Conservation (phyloP, 2,113 vertebrate species). For the Thamnaconus septentrionalis region DNA sequence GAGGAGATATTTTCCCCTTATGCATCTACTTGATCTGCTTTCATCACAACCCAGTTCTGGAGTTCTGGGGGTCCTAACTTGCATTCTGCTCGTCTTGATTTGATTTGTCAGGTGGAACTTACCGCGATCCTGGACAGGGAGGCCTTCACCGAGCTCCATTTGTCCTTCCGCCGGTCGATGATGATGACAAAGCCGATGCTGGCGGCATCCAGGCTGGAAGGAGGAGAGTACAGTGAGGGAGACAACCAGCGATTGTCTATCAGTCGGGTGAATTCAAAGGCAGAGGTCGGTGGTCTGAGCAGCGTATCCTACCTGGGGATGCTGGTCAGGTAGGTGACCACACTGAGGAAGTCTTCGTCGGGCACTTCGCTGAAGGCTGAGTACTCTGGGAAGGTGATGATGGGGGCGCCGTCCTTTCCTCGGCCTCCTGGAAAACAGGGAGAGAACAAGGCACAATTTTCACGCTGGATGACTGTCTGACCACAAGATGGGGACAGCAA, state of each 20-base stretch:
- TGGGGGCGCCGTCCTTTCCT: constrained; percentile 91
- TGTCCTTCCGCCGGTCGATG: constrained; percentile 93
- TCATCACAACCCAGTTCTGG: too few species aligned
- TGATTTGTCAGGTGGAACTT: constrained; percentile 55
- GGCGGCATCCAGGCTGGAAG: constrained; percentile 83
- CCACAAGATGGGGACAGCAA: too few species aligned
- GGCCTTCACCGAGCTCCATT: constrained; percentile 92
- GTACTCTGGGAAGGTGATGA: constrained; percentile 92
- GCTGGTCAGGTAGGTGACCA: constrained; percentile 92
- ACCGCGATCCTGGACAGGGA: constrained; percentile 92
- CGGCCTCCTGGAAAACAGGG: constrained; percentile 81
- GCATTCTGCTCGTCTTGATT: too few species aligned
- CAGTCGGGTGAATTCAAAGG: not conserved
- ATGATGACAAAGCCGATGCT: constrained; percentile 94
- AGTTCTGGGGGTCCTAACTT: too few species aligned
- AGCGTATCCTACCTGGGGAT: constrained; percentile 83
- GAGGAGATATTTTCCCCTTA: too few species aligned
- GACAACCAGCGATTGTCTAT: too few species aligned
- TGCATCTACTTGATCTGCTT: too few species aligned
- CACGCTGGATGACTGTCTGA: not conserved
- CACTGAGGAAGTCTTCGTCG: constrained; percentile 92
- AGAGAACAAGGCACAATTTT: not conserved
- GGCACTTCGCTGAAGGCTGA: constrained; percentile 88
- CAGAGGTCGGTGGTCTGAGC: not conserved
- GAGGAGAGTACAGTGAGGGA: not conserved